Conservation (phyloP, 2,888 invertebrate species). For the Phorcus lineatus region DNA sequence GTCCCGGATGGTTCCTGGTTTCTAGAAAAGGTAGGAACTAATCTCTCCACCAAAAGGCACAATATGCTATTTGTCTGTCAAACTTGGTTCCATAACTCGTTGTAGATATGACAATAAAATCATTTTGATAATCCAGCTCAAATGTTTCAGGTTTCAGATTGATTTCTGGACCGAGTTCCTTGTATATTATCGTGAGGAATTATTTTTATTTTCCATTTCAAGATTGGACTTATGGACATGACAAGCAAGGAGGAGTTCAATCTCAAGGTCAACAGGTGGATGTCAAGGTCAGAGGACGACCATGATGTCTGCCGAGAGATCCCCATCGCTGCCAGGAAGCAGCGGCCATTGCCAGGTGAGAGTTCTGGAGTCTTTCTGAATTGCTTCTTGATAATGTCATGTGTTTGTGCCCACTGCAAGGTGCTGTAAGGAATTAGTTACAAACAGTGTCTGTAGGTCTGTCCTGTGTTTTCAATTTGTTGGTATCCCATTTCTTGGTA, state of each 20-base stretch:
- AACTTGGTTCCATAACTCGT: no score
- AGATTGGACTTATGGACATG: slow-evolving; percentile 51
- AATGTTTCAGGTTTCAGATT: no score
- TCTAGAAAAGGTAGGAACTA: slow-evolving; percentile 59
- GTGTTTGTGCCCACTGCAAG: no score
- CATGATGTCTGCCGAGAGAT: slow-evolving; percentile 66
- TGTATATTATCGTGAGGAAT: no score
- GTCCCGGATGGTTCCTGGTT: slow-evolving; percentile 58
- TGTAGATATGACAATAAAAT: no score
- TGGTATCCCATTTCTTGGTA: no score
- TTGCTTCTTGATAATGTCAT: no score
- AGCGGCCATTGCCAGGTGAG: slow-evolving; percentile 58
- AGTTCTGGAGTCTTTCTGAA: background rate
- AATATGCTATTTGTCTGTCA: background rate
- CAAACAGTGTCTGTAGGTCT: no score
- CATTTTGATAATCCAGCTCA: no score
- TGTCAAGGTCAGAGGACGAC: slow-evolving; percentile 62
- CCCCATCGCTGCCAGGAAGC: slow-evolving; percentile 50
- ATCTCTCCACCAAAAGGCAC: background rate
- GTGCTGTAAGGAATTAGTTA: no score
- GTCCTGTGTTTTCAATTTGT: no score
- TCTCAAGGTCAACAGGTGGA: slow-evolving; percentile 57
- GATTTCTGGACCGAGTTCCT: no score
- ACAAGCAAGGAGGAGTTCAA: slow-evolving; percentile 44
- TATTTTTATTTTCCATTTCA: background rate